phyloP scores from a whole-genome alignment of 2,888 invertebrate genomes.

The Melangyna quadrimaculata region DNA sequence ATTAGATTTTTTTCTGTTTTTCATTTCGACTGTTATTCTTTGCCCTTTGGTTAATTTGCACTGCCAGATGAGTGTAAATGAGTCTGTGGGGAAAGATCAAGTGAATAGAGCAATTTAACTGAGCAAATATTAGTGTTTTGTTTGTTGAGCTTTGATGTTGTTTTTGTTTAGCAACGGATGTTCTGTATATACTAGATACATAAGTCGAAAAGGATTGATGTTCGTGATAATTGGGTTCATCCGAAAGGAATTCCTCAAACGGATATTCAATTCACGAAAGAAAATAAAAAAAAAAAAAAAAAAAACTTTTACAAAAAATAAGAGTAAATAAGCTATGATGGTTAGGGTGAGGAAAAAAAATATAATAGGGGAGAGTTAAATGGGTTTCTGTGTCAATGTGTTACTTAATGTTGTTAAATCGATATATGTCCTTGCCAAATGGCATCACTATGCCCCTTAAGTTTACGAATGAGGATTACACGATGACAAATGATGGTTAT shows the following conservation, averaged over 20 bases:
- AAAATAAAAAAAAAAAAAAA: background rate
- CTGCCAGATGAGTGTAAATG: slow-evolving; percentile 55
- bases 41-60: slow-evolving; percentile 67
- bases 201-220: slow-evolving; percentile 54
- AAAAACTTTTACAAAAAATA: too few species aligned
- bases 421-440: slow-evolving; percentile 1
- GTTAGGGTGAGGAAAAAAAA: background rate
- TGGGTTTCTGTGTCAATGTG: slow-evolving; percentile 13
- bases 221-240: slow-evolving; percentile 59
- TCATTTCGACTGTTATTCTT: slow-evolving; percentile 55
- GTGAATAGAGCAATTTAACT: slow-evolving; percentile 61
- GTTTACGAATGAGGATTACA: slow-evolving; percentile 2
- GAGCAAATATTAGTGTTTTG: slow-evolving; percentile 55
- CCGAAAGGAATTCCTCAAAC: slow-evolving; percentile 42
- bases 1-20: slow-evolving; percentile 4
- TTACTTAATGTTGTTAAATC: slow-evolving; percentile 24
- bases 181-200: background rate
- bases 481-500: slow-evolving; percentile 7
- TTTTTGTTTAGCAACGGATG: slow-evolving; percentile 26
- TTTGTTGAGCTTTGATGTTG: slow-evolving; percentile 4
- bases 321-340: slow-evolving; percentile 44
- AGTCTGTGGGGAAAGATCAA: slow-evolving; percentile 49
- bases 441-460: background rate
- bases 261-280: slow-evolving; percentile 37
- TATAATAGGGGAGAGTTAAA: background rate